Percentiles rank a stretch among this genome's conserved stretches.
phyloP scores from a whole-genome alignment of 2,888 invertebrate species.

The Amphiduros pacificus region DNA sequence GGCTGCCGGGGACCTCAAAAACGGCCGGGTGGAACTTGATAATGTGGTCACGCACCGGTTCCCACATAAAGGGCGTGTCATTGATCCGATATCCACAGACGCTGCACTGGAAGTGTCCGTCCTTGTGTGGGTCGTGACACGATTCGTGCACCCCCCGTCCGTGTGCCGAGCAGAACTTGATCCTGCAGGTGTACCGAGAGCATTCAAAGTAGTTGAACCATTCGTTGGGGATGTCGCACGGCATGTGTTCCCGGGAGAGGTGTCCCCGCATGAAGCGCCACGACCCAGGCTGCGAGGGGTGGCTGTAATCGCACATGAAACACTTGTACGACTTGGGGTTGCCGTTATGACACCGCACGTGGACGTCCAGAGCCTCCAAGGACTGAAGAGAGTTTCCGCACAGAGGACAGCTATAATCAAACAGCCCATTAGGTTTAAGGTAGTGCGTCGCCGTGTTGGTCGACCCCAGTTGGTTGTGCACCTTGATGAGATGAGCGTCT shows the following conservation, averaged over 20 bases:
- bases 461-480: background rate
- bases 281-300: conserved; percentile 17
- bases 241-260: conserved; percentile 6
- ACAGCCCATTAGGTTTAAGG: background rate
- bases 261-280: conserved; percentile 20
- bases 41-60: conserved; percentile 7
- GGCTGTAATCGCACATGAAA: conserved; percentile 9
- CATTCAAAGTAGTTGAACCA: conserved; percentile 10
- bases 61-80: conserved; percentile 14
- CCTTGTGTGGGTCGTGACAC: conserved; percentile 10
- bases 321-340: conserved; percentile 15
- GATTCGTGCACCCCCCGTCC: conserved; percentile 10
- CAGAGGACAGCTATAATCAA: conserved; percentile 11
- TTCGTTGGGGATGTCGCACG: conserved; percentile 1
- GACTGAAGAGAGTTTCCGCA: conserved; percentile 6
- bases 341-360: conserved; percentile 11
- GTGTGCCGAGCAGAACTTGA: conserved; percentile 13
- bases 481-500: conserved; percentile 8
- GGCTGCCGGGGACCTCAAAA: background rate
- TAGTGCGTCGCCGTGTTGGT: background rate
- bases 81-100: background rate
- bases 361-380: conserved; percentile 7
- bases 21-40: conserved; percentile 10
- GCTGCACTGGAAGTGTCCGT: conserved; percentile 11
- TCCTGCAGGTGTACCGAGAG: conserved; percentile 10